A percentile compares a stretch with the other conserved stretches of the same genome.
phyloP scores from a whole-genome alignment of 2,797 vertebrate species.

The Chelonia mydas region DNA sequence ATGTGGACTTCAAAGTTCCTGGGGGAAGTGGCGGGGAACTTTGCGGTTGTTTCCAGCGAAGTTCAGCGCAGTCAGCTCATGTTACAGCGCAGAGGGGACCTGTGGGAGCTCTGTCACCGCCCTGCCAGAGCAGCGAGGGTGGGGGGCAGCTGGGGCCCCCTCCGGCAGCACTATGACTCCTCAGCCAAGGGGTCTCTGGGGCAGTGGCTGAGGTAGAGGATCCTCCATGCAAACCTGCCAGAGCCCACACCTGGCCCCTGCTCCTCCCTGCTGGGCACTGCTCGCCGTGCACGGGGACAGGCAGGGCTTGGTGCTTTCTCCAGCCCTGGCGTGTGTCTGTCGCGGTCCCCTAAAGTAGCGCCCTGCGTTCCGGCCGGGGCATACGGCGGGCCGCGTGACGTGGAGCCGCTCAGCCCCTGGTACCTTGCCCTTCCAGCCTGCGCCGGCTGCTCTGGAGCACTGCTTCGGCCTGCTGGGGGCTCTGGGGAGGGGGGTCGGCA shows the following conservation, averaged over 20 bases:
- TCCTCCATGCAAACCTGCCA: too few relatives aligned
- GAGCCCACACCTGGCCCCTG: background rate
- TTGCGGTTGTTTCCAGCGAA: background rate
- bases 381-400: too few relatives aligned
- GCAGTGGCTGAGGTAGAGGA: too few relatives aligned
- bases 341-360: conserved; percentile 52
- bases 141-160: background rate
- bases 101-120: too few relatives aligned
- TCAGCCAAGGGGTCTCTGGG: background rate
- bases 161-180: too few relatives aligned
- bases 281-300: background rate
- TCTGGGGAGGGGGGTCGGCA: too few relatives aligned
- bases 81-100: background rate
- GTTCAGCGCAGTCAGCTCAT: background rate
- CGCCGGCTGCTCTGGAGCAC: too few relatives aligned
- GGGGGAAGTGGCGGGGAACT: background rate
- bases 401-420: too few relatives aligned
- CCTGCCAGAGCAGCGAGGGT: background rate
- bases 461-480: too few relatives aligned
- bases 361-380: background rate
- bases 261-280: background rate
- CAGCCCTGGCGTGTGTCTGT: conserved; percentile 9
- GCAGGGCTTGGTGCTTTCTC: background rate
- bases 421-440: too few relatives aligned
- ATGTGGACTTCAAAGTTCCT: conserved; percentile 61